Conservation (phyloP, 2,797 vertebrate species). For the Hippocampus kuda region DNA sequence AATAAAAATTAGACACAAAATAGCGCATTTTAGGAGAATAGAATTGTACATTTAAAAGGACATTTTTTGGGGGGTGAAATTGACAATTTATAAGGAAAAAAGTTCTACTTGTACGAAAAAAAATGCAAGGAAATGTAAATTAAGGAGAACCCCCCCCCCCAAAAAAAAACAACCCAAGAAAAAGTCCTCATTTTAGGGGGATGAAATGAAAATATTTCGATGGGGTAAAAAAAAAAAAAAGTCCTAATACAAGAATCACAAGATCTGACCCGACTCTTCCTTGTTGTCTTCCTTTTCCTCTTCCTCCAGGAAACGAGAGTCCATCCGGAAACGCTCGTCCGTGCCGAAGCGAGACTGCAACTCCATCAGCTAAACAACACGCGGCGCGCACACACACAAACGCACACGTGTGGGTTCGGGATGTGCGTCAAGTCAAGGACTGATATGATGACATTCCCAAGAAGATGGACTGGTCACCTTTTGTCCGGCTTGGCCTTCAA, state of each 20-base stretch:
- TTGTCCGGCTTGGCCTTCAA: slow-evolving; percentile 84
- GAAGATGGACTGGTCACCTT: slow-evolving; percentile 67
- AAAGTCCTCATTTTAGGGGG: background rate
- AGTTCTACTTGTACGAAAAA: background rate
- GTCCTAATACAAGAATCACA: background rate
- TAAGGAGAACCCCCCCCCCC: background rate
- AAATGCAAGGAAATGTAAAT: background rate
- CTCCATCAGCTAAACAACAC: slow-evolving; percentile 74
- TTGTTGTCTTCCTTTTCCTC: slow-evolving; percentile 60
- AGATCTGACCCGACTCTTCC: slow-evolving; percentile 31
- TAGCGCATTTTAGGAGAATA: too few species aligned
- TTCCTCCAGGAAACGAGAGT: slow-evolving; percentile 79
- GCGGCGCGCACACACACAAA: too few species aligned
- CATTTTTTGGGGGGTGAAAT: background rate
- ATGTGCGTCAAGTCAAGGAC: too few species aligned
- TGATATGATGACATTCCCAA: too few species aligned
- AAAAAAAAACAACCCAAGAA: background rate
- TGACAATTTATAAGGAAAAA: background rate
- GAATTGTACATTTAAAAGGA: too few species aligned
- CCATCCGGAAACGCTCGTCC: slow-evolving; percentile 87
- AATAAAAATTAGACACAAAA: too few species aligned
- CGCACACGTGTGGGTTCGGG: too few species aligned
- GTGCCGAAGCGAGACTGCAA: slow-evolving; percentile 82
- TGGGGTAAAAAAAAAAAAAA: background rate
- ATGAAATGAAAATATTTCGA: background rate